phyloP scores from a whole-genome alignment of 2,888 invertebrate genomes.

The Caenorhabditis sp. region DNA sequence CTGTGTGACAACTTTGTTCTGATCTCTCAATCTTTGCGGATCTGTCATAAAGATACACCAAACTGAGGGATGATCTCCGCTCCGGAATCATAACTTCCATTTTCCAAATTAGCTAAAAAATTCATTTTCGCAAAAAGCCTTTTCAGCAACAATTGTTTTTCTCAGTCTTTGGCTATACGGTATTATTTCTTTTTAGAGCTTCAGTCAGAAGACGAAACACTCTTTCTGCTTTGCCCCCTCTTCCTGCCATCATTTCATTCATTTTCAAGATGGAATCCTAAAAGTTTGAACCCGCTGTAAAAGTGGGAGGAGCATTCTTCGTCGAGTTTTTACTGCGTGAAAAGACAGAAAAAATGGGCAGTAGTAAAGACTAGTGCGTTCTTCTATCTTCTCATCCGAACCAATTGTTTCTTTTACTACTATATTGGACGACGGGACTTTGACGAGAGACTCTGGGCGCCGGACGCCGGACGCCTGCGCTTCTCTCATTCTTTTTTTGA shows the following conservation, averaged over 20 bases:
- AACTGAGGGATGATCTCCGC: constrained; percentile 2
- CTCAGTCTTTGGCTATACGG: too few species aligned
- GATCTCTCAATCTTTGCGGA: background rate
- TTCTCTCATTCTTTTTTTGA: constrained; percentile 27
- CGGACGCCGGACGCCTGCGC: constrained; percentile 34
- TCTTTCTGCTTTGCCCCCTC: background rate
- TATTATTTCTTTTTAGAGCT: too few species aligned
- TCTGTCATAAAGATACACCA: background rate
- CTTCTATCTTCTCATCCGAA: constrained; percentile 41
- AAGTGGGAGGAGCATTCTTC: constrained; percentile 17
- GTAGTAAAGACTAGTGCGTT: constrained; percentile 45
- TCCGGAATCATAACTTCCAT: background rate
- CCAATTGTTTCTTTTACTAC: constrained; percentile 64
- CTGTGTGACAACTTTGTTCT: background rate
- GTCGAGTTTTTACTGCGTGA: background rate
- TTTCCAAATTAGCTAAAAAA: background rate
- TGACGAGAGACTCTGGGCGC: constrained; percentile 34
- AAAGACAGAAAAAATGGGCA: background rate
- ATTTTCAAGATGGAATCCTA: background rate
- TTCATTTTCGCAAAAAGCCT: background rate
- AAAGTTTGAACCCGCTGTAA: background rate
- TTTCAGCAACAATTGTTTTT: too few species aligned
- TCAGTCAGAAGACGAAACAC: too few species aligned
- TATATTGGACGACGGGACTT: constrained; percentile 47
- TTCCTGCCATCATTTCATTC: background rate